A percentile compares a stretch with the other conserved stretches of the same genome.
Conservation (phyloP, 2,888 invertebrate genomes). For the Tipula vernalis region DNA sequence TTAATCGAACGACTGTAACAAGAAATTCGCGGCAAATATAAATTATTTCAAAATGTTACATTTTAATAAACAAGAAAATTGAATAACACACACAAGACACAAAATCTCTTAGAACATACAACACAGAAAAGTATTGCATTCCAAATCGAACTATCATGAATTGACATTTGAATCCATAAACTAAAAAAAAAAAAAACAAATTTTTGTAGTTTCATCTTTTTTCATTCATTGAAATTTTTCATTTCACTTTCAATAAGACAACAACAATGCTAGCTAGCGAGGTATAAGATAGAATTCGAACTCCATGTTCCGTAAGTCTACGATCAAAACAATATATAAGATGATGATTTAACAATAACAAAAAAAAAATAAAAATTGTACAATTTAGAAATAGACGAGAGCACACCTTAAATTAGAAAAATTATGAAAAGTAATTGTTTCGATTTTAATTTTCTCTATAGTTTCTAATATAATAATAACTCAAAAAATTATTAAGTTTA, state of each 20-base stretch:
- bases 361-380: neutral
- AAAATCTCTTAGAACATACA: neutral
- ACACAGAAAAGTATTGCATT: neutral
- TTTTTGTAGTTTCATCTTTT: neutral
- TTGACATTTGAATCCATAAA: neutral
- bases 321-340: neutral
- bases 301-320: neutral
- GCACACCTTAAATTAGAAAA: neutral
- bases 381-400: neutral
- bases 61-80: neutral
- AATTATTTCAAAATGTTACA: neutral
- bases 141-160: constrained; percentile 4
- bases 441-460: neutral
- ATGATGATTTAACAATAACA: neutral
- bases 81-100: neutral
- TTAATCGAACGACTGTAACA: neutral
- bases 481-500: neutral
- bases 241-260: neutral
- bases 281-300: neutral
- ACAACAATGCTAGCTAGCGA: neutral
- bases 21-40: neutral
- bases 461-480: neutral
- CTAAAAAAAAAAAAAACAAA: neutral
- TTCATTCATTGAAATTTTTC: neutral
- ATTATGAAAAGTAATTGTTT: neutral